Evolutionary conservation across 1,140 invertebrate species (phyloP).

Genomic region (Oryctes rhinoceros): DNA sequence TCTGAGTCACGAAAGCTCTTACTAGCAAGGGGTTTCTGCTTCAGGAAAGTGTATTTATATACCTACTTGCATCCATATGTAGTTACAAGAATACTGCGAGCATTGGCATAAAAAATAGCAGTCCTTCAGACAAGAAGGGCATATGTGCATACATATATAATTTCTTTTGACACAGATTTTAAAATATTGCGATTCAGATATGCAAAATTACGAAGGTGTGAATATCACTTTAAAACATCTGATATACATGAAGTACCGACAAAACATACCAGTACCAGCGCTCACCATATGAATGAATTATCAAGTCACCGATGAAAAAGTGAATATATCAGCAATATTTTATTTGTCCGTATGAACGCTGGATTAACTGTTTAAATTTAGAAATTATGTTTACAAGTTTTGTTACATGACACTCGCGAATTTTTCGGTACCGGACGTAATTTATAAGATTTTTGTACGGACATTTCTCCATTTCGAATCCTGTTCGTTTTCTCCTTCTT

Average conservation of each 20-base stretch:
- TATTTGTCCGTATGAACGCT: constrained; percentile 16
- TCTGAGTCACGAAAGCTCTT: too few species aligned
- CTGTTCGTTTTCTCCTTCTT: background rate
- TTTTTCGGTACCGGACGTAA: constrained; percentile 35
- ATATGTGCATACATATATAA: background rate
- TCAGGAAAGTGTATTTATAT: too few species aligned
- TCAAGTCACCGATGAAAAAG: constrained; percentile 36
- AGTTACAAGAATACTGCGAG: too few species aligned
- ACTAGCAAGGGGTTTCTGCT: too few species aligned
- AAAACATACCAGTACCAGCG: constrained; percentile 1
- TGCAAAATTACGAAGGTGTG: constrained; percentile 27
- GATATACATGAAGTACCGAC: constrained; percentile 7
- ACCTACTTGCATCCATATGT: too few species aligned
- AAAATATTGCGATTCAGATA: constrained; percentile 13
- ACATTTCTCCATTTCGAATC: constrained; percentile 30
- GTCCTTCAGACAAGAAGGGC: too few species aligned
- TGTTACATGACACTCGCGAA: constrained; percentile 36
- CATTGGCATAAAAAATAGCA: too few species aligned
- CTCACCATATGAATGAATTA: constrained; percentile 13
- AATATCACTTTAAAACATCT: constrained; percentile 3
- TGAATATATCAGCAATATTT: constrained; percentile 32
- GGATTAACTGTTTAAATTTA: constrained; percentile 34
- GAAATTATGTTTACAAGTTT: constrained; percentile 33
- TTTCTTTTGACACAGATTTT: constrained; percentile 32
- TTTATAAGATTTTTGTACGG: constrained; percentile 5